Conservation (phyloP, 2,113 vertebrate genomes). For the Brachypodius melanocephalos region DNA sequence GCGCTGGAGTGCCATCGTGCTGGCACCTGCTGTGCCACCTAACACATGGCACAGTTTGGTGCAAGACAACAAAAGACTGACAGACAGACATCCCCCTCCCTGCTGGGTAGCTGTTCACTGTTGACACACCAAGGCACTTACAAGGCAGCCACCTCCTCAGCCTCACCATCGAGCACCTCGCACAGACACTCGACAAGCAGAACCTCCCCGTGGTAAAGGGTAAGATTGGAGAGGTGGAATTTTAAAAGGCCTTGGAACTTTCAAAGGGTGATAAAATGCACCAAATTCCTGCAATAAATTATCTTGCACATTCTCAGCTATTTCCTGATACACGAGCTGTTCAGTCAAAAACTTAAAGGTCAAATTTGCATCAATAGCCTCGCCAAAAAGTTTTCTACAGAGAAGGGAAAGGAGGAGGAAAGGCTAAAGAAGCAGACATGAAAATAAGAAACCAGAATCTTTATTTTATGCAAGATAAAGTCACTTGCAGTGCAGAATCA, state of each 20-base stretch:
- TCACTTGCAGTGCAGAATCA: neutral
- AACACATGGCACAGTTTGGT: rapidly evolving
- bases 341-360: conserved; percentile 59
- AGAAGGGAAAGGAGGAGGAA: neutral
- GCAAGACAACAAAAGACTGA: neutral
- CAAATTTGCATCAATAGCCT: conserved; percentile 55
- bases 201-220: neutral
- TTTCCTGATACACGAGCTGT: conserved; percentile 42
- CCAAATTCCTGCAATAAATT: conserved; percentile 42
- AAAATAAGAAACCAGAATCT: neutral
- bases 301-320: conserved; percentile 20
- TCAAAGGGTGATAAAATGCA: neutral
- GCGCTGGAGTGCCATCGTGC: rapidly evolving
- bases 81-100: neutral
- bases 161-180: rapidly evolving
- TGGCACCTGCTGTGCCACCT: neutral
- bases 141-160: neutral
- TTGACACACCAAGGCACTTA: neutral
- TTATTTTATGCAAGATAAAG: neutral
- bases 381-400: conserved; percentile 15
- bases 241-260: neutral
- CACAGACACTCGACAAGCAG: rapidly evolving
- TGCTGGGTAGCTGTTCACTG: neutral
- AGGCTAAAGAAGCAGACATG: neutral
- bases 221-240: neutral